phyloP scores from a whole-genome alignment of 2,113 vertebrate genomes.

The Stegostoma tigrinum region DNA sequence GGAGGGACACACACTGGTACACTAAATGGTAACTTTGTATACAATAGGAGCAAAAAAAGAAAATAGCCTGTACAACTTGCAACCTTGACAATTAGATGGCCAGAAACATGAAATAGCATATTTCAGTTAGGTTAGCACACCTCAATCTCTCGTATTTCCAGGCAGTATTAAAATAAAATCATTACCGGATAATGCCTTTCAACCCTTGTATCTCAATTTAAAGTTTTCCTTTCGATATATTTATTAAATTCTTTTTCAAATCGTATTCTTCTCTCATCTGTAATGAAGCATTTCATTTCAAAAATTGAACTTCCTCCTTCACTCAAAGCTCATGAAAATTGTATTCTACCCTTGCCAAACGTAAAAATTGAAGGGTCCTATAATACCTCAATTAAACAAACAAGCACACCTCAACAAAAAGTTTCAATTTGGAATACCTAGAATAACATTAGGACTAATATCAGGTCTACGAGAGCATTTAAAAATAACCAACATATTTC shows the following conservation, averaged over 20 bases:
- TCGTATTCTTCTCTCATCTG: neutral
- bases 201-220: neutral
- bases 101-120: neutral
- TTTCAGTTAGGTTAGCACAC: neutral
- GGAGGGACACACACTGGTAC: neutral
- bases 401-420: neutral
- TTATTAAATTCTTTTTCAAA: neutral
- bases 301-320: neutral
- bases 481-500: neutral
- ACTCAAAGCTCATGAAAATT: neutral
- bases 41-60: neutral
- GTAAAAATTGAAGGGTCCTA: neutral
- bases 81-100: neutral
- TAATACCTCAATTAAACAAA: neutral
- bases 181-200: neutral
- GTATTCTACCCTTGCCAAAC: neutral
- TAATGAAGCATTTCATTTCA: neutral
- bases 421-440: neutral
- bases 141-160: neutral
- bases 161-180: neutral
- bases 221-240: neutral
- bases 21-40: neutral
- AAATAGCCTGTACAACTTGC: neutral
- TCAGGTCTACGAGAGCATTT: neutral
- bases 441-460: no score